Conservation (phyloP, 2,113 vertebrate species). For the Pangasianodon gigas region DNA sequence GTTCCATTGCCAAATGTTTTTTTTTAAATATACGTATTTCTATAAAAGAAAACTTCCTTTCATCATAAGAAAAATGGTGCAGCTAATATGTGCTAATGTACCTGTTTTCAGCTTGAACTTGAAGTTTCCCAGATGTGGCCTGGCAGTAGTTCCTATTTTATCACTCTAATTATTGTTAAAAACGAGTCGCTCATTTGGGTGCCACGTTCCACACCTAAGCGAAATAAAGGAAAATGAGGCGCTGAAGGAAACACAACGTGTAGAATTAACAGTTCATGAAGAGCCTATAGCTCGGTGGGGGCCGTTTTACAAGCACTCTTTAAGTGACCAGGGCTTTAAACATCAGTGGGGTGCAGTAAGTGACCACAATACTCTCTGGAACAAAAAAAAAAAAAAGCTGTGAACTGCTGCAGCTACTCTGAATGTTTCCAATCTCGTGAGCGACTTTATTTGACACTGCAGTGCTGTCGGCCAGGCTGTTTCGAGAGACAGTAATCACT, state of each 20-base stretch:
- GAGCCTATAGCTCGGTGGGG: conserved; percentile 67
- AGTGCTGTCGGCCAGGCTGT: conserved; percentile 62
- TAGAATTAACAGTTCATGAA: conserved; percentile 67
- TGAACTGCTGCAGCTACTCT: conserved; percentile 49
- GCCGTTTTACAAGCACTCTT: conserved; percentile 72
- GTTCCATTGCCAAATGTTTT: neutral
- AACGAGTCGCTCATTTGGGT: conserved; percentile 61
- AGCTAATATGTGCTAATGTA: conserved; percentile 23
- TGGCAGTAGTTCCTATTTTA: conserved; percentile 68
- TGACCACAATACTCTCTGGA: neutral
- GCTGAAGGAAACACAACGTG: conserved; percentile 47
- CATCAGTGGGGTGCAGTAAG: conserved; percentile 62
- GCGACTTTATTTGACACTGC: conserved; percentile 67
- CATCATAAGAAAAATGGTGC: neutral
- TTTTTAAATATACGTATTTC: neutral
- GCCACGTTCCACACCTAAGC: conserved; percentile 53
- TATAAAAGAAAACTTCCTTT: neutral
- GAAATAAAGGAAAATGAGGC: conserved; percentile 11
- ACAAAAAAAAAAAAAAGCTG: conserved; percentile 10
- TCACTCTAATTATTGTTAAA: conserved; percentile 70
- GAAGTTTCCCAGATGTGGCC: conserved; percentile 66
- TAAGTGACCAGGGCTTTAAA: conserved; percentile 76
- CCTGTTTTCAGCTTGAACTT: conserved; percentile 43
- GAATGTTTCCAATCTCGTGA: conserved; percentile 67
- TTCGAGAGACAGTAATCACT: conserved; percentile 71